phyloP scores from a whole-genome alignment of 2,888 invertebrate species.

The Criorhina ranunculi region DNA sequence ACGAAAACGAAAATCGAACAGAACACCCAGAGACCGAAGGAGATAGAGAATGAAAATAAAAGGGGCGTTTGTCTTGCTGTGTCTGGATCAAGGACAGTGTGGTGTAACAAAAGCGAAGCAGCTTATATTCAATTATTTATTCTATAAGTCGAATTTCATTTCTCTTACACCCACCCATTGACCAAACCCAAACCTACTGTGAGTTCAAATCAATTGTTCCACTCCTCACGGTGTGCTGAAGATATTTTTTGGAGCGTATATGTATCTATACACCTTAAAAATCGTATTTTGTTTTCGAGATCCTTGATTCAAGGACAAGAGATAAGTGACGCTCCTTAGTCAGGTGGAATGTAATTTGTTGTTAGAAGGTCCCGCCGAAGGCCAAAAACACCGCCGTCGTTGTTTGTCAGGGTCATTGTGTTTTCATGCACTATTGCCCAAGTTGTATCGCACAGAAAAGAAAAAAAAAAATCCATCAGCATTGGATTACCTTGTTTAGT shows the following conservation, averaged over 20 bases:
- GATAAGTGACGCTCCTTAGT: conserved; percentile 42
- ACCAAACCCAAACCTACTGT: not conserved
- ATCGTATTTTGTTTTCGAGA: not conserved
- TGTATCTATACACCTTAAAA: not conserved
- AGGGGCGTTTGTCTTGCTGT: conserved; percentile 17
- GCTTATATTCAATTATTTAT: conserved; percentile 11
- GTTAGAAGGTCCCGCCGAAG: conserved; percentile 43
- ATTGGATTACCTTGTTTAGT: conserved; percentile 60
- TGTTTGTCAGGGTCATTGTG: conserved; percentile 57
- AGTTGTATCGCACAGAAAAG: not conserved
- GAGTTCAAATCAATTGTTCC: conserved; percentile 2
- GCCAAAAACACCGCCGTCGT: conserved; percentile 27
- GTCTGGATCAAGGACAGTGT: conserved; percentile 33
- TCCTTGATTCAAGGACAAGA: conserved; percentile 7
- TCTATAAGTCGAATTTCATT: conserved; percentile 14
- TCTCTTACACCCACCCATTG: not conserved
- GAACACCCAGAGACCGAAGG: not conserved
- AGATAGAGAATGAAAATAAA: not conserved
- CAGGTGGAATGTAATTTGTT: conserved; percentile 40
- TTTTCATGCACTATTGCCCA: conserved; percentile 57
- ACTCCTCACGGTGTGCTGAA: not conserved
- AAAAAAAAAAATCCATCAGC: not conserved
- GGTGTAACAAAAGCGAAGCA: conserved; percentile 12
- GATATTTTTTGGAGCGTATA: not conserved
- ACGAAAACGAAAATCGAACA: not conserved